Evolutionary conservation across 2,797 vertebrate species (phyloP), one percentile per base, ranked within the genome.

Genomic region (Esox masquinongy): DNA sequence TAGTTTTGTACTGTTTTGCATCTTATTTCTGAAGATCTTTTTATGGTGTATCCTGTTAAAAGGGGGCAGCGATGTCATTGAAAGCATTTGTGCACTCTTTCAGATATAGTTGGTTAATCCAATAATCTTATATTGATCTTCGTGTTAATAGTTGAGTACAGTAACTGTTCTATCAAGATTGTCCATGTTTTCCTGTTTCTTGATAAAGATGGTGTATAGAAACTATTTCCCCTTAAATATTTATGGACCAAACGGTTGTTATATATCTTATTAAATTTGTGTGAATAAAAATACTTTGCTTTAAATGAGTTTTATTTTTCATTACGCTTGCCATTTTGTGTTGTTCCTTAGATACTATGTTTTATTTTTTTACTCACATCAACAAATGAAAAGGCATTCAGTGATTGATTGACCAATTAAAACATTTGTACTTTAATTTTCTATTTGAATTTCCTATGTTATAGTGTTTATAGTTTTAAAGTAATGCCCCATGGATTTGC

Each of bases 191-290:
- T 95, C 97, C 97, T 98, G 97, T 98, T 98, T 96, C 96, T 97
- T 96, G 96, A 97, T 95, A 97, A 98, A 98, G 96, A 97, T 97
- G 97, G 97, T 99, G 98, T 99, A 99, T 97, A 99, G 96, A 97
- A 97, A 96, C 95, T 97, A 97, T 98, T 96, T 95, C 97, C 96
- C 96, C 94, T 93, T 98, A 98, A 98, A 99, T 99, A 99, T 99
- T 99, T 99, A 99, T 99, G 97, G 97, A 99, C 97, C 97, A 99
- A 99, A 98, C 96, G 96, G 96, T 99, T 99, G 98, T 99, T 97
- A 99, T 96, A 97, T 97, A 98, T 96, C 96, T 96, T 96, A 98
- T 98, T 98, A 97, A 98, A 97, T 97, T 97, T 99, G 97, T 99
- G 97, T 99, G 97, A 99, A 99, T 97, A 99, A 99, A 94, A 99